These are phyloP conservation scores for Goniozus legneri DNA, from an alignment of 1,140 invertebrate species.

Conservation along the genomic window DNA sequence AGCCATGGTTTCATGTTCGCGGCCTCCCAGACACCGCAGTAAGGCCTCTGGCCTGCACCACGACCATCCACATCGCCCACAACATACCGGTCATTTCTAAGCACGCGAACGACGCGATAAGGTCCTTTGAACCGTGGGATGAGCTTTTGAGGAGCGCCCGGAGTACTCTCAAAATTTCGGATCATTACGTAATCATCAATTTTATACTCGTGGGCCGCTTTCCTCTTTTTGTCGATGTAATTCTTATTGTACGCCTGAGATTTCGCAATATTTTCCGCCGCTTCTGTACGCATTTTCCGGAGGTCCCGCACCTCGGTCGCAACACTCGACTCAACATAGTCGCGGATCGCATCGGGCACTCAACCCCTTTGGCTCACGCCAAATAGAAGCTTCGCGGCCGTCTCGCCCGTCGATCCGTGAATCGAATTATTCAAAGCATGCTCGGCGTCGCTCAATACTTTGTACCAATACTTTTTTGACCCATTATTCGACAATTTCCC, in stretches of 20 bases:
- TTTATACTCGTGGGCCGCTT: conserved; percentile 15
- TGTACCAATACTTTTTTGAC: conserved; percentile 19
- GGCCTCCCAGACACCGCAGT: not conserved
- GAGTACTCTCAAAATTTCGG: conserved; percentile 22
- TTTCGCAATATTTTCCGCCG: conserved; percentile 8
- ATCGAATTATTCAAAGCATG: conserved; percentile 27
- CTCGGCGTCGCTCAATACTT: conserved; percentile 18
- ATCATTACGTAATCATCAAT: conserved; percentile 31
- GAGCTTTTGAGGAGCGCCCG: conserved; percentile 25
- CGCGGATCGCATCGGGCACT: conserved; percentile 13
- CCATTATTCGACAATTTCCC: conserved; percentile 19
- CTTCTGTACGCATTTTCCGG: not conserved
- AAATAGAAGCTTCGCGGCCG: conserved; percentile 23
- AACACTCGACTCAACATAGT: conserved; percentile 10
- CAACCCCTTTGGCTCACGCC: conserved; percentile 23
- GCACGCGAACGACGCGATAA: conserved; percentile 20
- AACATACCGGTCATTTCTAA: conserved; percentile 3
- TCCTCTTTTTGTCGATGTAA: conserved; percentile 19
- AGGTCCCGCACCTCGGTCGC: not conserved
- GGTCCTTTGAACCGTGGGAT: conserved; percentile 29
- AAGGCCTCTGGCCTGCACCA: not conserved
- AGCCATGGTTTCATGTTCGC: not conserved
- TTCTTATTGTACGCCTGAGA: conserved; percentile 10
- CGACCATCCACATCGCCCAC: not conserved
- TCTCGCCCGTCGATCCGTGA: conserved; percentile 18